phyloP scores from a whole-genome alignment of 2,888 invertebrate species.

The Sympetrum striolatum region DNA sequence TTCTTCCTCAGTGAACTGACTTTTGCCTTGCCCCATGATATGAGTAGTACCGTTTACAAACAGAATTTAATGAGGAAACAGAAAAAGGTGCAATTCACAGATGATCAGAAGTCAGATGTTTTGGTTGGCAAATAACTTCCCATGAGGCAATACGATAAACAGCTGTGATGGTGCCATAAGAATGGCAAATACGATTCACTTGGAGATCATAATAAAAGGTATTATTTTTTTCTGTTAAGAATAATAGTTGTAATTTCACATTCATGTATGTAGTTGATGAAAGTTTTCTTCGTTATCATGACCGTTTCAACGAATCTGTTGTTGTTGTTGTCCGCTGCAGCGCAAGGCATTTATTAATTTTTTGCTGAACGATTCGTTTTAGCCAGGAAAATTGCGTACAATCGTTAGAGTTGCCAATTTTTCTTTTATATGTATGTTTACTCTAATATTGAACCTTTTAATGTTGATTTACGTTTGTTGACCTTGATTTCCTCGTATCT shows the following conservation, averaged over 20 bases:
- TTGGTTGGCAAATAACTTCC: constrained; percentile 44
- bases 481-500: constrained; percentile 10
- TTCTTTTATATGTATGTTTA: background rate
- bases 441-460: background rate
- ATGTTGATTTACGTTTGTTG: background rate
- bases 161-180: constrained; percentile 49
- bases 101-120: constrained; percentile 35
- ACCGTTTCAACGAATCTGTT: background rate
- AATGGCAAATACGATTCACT: constrained; percentile 16
- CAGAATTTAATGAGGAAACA: background rate
- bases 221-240: background rate
- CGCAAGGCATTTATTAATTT: constrained; percentile 37
- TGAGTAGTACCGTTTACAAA: background rate
- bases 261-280: background rate
- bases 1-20: constrained; percentile 87
- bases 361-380: constrained; percentile 14
- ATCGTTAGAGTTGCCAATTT: background rate
- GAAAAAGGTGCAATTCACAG: constrained; percentile 28
- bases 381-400: constrained; percentile 10
- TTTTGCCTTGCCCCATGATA: constrained; percentile 79
- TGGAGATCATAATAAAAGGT: constrained; percentile 21
- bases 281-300: no score
- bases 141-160: constrained; percentile 48
- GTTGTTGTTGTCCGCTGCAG: background rate
- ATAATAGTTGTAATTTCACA: background rate